Percentiles rank a stretch among this genome's conserved stretches.
Evolutionary conservation across 2,797 vertebrate genomes (phyloP).

Genomic region (Gastrophryne carolinensis): DNA sequence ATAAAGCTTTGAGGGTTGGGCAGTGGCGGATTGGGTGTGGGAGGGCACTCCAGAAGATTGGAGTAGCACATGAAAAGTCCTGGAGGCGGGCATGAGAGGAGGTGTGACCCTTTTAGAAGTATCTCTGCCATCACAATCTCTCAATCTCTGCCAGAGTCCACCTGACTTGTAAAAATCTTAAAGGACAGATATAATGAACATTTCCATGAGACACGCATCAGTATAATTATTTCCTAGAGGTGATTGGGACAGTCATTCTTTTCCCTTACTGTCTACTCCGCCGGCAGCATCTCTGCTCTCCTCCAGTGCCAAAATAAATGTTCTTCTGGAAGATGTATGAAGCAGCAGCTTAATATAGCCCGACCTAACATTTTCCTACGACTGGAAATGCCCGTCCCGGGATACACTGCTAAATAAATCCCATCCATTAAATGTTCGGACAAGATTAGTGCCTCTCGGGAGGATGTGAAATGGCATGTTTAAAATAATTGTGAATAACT

Average conservation of each 20-base stretch:
- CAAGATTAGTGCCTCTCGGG: background rate
- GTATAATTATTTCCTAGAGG: background rate
- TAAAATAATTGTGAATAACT: conserved; percentile 2
- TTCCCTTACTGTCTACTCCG: background rate
- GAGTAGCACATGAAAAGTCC: too few relatives aligned
- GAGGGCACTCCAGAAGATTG: too few relatives aligned
- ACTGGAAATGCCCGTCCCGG: conserved; percentile 9
- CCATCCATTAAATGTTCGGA: conserved; percentile 14
- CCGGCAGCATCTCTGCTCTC: background rate
- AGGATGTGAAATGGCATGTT: background rate
- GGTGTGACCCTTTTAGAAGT: too few relatives aligned
- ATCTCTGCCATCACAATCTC: too few relatives aligned
- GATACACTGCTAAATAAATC: conserved; percentile 6
- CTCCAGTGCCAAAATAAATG: background rate
- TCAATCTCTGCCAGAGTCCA: too few relatives aligned
- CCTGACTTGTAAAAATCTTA: background rate
- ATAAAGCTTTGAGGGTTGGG: too few relatives aligned
- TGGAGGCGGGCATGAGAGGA: too few relatives aligned
- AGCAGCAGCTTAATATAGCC: background rate
- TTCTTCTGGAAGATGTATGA: conserved; percentile 14
- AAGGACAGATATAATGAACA: background rate
- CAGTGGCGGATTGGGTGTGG: too few relatives aligned
- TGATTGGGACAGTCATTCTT: background rate
- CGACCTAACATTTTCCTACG: background rate
- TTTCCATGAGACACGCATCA: background rate